Conservation (phyloP, 2,888 invertebrate species). For the Platycheirus rosarum region DNA sequence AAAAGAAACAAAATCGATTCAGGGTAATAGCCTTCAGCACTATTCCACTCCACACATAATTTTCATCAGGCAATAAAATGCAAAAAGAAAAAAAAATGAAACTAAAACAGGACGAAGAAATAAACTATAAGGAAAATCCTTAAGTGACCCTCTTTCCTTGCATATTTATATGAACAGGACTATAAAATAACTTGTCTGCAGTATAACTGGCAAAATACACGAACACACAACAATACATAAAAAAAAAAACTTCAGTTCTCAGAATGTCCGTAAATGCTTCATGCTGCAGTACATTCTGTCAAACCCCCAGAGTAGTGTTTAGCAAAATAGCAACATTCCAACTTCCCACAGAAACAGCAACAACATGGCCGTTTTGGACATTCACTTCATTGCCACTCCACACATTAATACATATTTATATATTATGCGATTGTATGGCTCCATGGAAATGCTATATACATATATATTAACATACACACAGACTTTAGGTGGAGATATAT, state of each 20-base stretch:
- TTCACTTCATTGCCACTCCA: constrained; percentile 21
- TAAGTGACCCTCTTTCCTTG: constrained; percentile 27
- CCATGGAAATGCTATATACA: background rate
- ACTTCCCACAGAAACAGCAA: constrained; percentile 19
- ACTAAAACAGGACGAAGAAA: constrained; percentile 18
- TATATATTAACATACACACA: background rate
- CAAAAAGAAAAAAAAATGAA: background rate
- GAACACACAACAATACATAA: constrained; percentile 14
- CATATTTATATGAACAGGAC: background rate
- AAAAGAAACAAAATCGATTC: constrained; percentile 50
- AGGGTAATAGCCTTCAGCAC: constrained; percentile 51
- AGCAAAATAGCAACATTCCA: constrained; percentile 42
- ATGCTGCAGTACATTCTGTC: constrained; percentile 47
- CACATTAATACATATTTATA: constrained; percentile 4
- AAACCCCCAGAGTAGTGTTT: constrained; percentile 59
- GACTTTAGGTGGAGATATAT: background rate
- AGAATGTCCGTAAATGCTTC: constrained; percentile 48
- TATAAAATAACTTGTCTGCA: constrained; percentile 58
- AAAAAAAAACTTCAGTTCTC: constrained; percentile 1
- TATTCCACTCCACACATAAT: constrained; percentile 26
- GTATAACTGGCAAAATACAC: constrained; percentile 10
- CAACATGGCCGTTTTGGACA: constrained; percentile 28
- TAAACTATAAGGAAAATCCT: constrained; percentile 31
- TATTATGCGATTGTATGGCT: background rate
- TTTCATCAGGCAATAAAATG: constrained; percentile 27